Evolutionary conservation across 2,888 invertebrate genomes (phyloP).

Genomic region (Nebria brevicollis): DNA sequence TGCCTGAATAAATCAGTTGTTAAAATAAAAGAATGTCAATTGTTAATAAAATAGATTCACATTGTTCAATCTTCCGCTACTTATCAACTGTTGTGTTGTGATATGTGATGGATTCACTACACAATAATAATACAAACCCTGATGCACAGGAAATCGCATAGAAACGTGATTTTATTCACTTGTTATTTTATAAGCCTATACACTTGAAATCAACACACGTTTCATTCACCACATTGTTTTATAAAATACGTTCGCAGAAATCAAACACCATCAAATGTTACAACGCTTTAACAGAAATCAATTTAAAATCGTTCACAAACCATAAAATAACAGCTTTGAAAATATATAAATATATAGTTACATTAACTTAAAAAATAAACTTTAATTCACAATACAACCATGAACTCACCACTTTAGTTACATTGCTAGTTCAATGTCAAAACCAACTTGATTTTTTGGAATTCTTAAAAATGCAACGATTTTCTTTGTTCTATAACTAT

Average conservation of each 20-base stretch:
- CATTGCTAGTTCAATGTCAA: too few relatives aligned
- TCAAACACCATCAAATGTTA: background rate
- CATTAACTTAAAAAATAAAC: too few relatives aligned
- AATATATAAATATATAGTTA: background rate
- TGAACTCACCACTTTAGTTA: too few relatives aligned
- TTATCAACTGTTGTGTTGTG: background rate
- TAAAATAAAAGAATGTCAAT: background rate
- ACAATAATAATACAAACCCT: background rate
- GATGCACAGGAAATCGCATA: background rate
- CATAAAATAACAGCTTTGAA: background rate
- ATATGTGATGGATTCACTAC: background rate
- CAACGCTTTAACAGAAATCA: background rate
- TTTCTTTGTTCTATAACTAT: too few relatives aligned
- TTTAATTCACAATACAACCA: too few relatives aligned
- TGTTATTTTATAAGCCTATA: background rate
- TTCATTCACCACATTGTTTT: background rate
- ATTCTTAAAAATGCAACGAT: too few relatives aligned
- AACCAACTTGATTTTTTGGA: too few relatives aligned
- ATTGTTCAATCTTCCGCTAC: background rate
- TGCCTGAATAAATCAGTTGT: background rate
- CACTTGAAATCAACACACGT: background rate
- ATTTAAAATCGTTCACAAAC: background rate
- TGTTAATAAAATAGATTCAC: background rate
- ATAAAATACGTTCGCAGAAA: background rate
- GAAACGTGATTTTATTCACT: background rate